Conservation (phyloP, 2,888 invertebrate species). For the Cephonodes hylas region DNA sequence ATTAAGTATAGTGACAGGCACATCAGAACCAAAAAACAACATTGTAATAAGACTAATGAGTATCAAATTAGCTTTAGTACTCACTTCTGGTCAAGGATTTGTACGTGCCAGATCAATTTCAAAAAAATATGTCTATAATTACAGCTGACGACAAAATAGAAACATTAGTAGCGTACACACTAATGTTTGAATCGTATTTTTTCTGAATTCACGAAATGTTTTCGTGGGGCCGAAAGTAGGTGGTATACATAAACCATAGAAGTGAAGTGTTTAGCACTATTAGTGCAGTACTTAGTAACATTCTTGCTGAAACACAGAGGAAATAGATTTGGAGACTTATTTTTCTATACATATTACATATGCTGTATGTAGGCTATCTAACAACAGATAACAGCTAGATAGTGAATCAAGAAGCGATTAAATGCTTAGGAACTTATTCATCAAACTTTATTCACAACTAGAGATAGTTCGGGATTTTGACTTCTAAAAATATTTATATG, state of each 20-base stretch:
- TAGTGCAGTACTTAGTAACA: neutral
- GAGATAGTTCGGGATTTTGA: neutral
- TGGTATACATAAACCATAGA: neutral
- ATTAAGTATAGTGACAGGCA: neutral
- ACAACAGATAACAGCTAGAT: neutral
- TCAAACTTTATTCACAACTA: neutral
- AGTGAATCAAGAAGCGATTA: neutral
- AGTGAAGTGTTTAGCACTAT: neutral
- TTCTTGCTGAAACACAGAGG: neutral
- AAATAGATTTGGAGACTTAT: neutral
- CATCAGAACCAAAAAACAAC: neutral
- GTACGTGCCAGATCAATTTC: neutral
- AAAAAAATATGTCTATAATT: neutral
- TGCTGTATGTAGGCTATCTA: neutral
- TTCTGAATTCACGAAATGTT: neutral
- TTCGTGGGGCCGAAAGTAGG: neutral
- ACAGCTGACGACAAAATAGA: neutral
- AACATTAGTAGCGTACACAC: neutral
- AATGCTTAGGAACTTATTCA: neutral
- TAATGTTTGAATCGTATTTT: neutral
- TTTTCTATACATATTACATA: neutral
- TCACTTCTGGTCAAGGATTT: slow-evolving; percentile 2
- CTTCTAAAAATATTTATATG: neutral
- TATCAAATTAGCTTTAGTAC: slow-evolving; percentile 15
- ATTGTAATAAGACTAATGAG: neutral